Evolutionary conservation across 2,797 vertebrate species (phyloP).

Genomic region (Mus minutoides): DNA sequence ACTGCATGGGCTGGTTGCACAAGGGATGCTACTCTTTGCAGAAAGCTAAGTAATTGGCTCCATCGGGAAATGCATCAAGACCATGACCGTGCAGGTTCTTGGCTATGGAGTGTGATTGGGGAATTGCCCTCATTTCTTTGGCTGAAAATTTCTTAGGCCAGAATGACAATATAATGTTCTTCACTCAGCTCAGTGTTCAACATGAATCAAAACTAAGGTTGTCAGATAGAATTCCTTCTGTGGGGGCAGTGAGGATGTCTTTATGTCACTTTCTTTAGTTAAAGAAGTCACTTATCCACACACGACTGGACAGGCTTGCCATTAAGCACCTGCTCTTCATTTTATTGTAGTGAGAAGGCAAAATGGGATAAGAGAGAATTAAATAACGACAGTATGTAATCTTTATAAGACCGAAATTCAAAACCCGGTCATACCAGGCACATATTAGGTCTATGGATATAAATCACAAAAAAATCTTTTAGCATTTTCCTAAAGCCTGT

Average conservation of each 20-base stretch:
- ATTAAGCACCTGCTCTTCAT: constrained; percentile 31
- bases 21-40: not conserved
- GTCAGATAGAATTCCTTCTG: constrained; percentile 1
- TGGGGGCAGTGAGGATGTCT: not conserved
- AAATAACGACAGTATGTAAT: constrained; percentile 18
- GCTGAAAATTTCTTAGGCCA: constrained; percentile 61
- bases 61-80: not conserved
- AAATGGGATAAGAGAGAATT: constrained; percentile 23
- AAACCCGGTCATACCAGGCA: not conserved
- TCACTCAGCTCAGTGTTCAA: constrained; percentile 12
- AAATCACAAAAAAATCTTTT: constrained; percentile 1
- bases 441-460: constrained; percentile 18
- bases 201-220: constrained; percentile 10
- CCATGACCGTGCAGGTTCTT: not conserved
- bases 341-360: constrained; percentile 39
- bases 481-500: not conserved
- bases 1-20: not conserved
- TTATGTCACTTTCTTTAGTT: constrained; percentile 42
- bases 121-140: constrained; percentile 57
- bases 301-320: not conserved
- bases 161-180: constrained; percentile 28
- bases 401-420: constrained; percentile 54
- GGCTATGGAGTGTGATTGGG: not conserved
- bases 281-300: constrained; percentile 31
- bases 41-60: constrained; percentile 61